A percentile compares a stretch with the other conserved stretches of the same genome.
Conservation (phyloP, 2,888 invertebrate species). For the Coenonympha arcania region DNA sequence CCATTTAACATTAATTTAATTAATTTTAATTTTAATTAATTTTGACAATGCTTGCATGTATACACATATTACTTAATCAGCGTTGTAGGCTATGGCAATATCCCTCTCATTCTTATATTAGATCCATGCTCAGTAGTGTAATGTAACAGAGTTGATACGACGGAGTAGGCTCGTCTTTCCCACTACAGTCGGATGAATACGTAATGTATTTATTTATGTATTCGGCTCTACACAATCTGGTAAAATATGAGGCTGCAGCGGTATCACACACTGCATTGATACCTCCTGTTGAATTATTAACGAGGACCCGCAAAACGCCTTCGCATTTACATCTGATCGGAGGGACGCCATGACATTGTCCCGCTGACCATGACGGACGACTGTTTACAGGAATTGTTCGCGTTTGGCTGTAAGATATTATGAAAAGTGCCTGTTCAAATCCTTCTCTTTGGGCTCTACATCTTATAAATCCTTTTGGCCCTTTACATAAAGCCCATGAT, state of each 20-base stretch:
- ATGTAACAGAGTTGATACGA: no score
- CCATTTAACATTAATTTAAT: no score
- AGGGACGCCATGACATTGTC: constrained; percentile 15
- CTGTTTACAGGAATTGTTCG: constrained; percentile 12
- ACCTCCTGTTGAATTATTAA: constrained; percentile 22
- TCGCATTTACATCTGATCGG: constrained; percentile 24
- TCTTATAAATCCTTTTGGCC: background rate
- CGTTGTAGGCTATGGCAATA: no score
- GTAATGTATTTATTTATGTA: no score
- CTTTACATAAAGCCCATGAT: no score
- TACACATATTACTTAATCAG: no score
- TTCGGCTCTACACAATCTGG: constrained; percentile 13
- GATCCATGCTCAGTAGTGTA: no score
- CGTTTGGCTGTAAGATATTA: constrained; percentile 3
- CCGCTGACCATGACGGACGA: constrained; percentile 13
- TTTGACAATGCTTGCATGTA: no score
- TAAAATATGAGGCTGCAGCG: constrained; percentile 19
- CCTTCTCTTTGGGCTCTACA: background rate
- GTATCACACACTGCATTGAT: constrained; percentile 16
- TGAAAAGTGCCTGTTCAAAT: background rate
- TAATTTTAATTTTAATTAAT: no score
- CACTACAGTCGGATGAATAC: no score
- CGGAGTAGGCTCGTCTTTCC: no score
- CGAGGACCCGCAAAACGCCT: constrained; percentile 16
- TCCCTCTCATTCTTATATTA: no score